These are phyloP conservation scores for Vulpes ferrilata DNA, from an alignment of 2,113 vertebrate species.

Conservation along the genomic window DNA sequence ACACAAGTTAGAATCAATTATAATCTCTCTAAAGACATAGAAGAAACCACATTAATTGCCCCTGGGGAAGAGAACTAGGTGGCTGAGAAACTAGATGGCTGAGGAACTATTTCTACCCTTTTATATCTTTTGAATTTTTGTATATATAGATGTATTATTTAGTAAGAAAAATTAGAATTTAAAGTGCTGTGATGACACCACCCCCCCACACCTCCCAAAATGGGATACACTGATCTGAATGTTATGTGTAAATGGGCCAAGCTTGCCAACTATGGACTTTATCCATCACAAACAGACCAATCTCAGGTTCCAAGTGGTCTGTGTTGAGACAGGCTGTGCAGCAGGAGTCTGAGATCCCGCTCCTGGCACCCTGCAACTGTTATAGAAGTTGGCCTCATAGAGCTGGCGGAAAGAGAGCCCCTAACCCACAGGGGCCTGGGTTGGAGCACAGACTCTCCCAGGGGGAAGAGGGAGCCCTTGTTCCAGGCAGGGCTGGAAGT, in stretches of 20 bases:
- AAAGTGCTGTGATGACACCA: neutral
- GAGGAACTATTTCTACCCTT: neutral
- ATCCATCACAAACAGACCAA: neutral
- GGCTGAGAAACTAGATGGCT: neutral
- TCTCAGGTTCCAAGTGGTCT: neutral
- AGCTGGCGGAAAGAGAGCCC: neutral
- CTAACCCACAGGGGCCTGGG: neutral
- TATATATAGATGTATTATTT: neutral
- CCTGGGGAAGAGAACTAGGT: neutral
- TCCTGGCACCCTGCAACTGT: neutral
- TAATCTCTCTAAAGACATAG: neutral
- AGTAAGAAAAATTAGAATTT: neutral
- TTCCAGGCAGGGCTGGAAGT: neutral
- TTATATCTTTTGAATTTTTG: neutral
- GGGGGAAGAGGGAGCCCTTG: neutral
- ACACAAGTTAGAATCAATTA: neutral
- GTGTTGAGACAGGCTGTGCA: neutral
- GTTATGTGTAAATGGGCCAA: neutral
- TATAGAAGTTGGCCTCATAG: neutral
- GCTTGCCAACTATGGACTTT: neutral
- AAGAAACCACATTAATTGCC: constrained; percentile 25
- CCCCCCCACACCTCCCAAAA: neutral
- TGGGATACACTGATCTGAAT: neutral
- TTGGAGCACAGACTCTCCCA: neutral
- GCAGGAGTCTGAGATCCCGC: neutral